Evolutionary conservation across 1,140 invertebrate genomes (phyloP), one percentile per base, ranked within the genome.

Genomic region (Proales similis): DNA sequence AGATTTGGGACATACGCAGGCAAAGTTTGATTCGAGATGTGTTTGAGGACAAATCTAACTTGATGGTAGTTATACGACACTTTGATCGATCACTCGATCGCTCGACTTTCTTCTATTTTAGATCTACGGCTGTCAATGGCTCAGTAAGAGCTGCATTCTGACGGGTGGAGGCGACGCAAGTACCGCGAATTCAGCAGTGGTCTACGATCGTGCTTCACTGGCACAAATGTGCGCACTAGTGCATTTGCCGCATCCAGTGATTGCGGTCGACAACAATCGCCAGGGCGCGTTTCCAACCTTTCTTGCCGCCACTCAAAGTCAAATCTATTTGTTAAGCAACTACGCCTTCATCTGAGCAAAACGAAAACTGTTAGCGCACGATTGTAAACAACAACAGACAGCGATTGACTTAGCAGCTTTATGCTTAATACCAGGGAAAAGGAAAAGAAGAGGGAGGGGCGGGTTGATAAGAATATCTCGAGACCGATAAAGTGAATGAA

Each of bases 71-170:
- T 30, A 14, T 7, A 14, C 38, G 38, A 4, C 9, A 1, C 6
- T 4, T 33, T 20, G 30, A 26, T 57, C 43, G 24, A 11, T 1
- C n/a, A 11, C 22, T 38, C 43, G 38, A 12, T 17, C n/a, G 4
- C 43, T 38, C n/a, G 4, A n/a, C 19, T 20, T 24, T 57, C 29
- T 27, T 57, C 12, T 24, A 11, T 3, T 24, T 22, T 26, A 57
- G 51, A 57, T 57, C 20, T 57, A 57, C 30, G 36, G 51, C n/a
- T 57, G 51, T 26, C 51, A 57, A 26, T 57, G 51, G 51, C 30
- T 57, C 27, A 14, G 9, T 24, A 19, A 24, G 9, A 57, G 51
- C 27, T 57, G 45, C 20, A 57, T 57, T 42, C 45, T 42, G 12
- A 42, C 45, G 0, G n/a, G 51, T 57, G 51, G 51, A 20, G 45